These are phyloP conservation scores for Mechanitis messenoides DNA, from an alignment of 2,888 invertebrate genomes.

Conservation along the genomic window DNA sequence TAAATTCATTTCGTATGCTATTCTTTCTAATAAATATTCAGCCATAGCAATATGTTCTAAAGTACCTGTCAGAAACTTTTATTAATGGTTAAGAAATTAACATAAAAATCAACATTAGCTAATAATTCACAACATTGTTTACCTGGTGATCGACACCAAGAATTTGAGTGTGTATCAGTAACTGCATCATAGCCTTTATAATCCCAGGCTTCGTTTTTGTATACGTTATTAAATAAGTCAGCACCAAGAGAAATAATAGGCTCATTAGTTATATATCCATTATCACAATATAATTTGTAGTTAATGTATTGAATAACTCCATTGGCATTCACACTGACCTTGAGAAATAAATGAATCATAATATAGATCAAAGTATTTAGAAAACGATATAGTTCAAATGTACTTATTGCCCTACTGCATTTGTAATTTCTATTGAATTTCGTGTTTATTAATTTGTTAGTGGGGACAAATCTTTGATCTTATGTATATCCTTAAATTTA, in stretches of 20 bases:
- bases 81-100: not conserved
- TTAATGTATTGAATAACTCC: constrained; percentile 73
- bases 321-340: constrained; percentile 48
- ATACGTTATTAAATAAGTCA: constrained; percentile 40
- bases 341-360: not conserved
- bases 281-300: constrained; percentile 63
- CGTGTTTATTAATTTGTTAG: too few relatives aligned
- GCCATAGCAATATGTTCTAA: constrained; percentile 36
- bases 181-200: constrained; percentile 38
- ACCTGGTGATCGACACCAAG: constrained; percentile 53
- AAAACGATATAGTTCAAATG: too few relatives aligned
- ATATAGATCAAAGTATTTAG: too few relatives aligned
- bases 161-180: constrained; percentile 51
- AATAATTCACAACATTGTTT: constrained; percentile 3
- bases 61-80: constrained; percentile 28
- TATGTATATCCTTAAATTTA: too few relatives aligned
- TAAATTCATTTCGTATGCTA: constrained; percentile 63
- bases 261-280: constrained; percentile 57
- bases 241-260: constrained; percentile 27
- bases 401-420: too few relatives aligned
- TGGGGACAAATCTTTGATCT: too few relatives aligned
- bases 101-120: not conserved
- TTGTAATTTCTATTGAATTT: too few relatives aligned
- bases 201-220: constrained; percentile 41
- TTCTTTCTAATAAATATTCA: constrained; percentile 79